These are phyloP conservation scores for Drosophila athabasca DNA, from an alignment of 1,140 invertebrate species.

Conservation along the genomic window DNA sequence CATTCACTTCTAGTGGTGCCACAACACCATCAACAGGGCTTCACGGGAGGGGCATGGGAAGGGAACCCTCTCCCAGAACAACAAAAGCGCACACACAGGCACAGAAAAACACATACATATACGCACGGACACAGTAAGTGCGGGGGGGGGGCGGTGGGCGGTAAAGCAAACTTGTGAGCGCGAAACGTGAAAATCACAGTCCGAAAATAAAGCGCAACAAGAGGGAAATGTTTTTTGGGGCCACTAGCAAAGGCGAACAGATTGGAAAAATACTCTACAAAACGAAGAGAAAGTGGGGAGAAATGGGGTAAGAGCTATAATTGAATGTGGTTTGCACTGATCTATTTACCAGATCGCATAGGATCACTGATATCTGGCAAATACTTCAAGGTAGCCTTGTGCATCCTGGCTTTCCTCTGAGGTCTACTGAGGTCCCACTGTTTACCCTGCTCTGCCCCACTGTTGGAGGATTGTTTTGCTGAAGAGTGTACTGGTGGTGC, in stretches of 20 bases:
- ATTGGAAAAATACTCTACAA: constrained; percentile 22
- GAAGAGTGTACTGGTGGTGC: constrained; percentile 17
- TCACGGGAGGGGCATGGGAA: no score
- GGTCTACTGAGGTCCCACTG: no score
- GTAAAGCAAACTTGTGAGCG: constrained; percentile 58
- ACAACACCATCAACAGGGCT: constrained; percentile 52
- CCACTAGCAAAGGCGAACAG: background rate
- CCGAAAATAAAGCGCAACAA: constrained; percentile 68
- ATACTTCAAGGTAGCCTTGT: no score
- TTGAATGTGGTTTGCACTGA: no score
- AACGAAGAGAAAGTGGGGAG: no score
- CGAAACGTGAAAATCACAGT: constrained; percentile 71
- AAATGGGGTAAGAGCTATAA: no score
- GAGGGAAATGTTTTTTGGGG: constrained; percentile 26
- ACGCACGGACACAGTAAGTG: background rate
- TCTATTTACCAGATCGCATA: no score
- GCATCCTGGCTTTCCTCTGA: no score
- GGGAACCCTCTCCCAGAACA: constrained; percentile 31
- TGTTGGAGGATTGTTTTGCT: constrained; percentile 33
- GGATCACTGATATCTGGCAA: no score
- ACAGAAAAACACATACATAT: no score
- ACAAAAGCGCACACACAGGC: constrained; percentile 30
- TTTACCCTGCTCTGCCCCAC: background rate
- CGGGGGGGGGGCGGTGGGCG: background rate
- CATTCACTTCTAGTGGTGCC: constrained; percentile 68